Percentiles rank a stretch among this genome's conserved stretches.
These are phyloP conservation scores for Drosophila kanapiae DNA, from an alignment of 1,140 invertebrate genomes.

Conservation along the genomic window DNA sequence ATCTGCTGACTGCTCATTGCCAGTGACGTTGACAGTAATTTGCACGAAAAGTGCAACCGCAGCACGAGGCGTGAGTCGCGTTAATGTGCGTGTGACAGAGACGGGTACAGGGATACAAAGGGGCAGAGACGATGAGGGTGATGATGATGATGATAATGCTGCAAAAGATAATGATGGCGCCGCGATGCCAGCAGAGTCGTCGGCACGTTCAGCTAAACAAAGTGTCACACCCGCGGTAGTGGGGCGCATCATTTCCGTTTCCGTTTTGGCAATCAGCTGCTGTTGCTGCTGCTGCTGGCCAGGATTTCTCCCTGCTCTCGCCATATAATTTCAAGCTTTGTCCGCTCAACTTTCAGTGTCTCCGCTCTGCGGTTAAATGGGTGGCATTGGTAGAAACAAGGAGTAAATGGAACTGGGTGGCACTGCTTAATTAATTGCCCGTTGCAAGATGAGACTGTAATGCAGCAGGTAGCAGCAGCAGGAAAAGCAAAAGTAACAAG, in stretches of 20 bases:
- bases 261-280: conserved; percentile 75
- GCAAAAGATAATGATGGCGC: conserved; percentile 32
- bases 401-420: conserved; percentile 20
- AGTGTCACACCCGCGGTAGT: conserved; percentile 48
- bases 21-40: conserved; percentile 77
- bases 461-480: background rate
- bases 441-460: conserved; percentile 30
- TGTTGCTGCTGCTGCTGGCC: conserved; percentile 1
- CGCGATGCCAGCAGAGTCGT: conserved; percentile 32
- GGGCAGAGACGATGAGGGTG: too few relatives aligned
- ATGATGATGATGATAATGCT: conserved; percentile 9
- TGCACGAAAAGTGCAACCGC: conserved; percentile 78
- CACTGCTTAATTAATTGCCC: conserved; percentile 59
- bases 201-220: conserved; percentile 79
- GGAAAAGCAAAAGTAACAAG: background rate
- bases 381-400: background rate
- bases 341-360: conserved; percentile 51
- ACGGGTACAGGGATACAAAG: background rate
- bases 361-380: conserved; percentile 25
- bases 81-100: conserved; percentile 60
- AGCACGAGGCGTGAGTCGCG: conserved; percentile 65
- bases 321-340: conserved; percentile 57
- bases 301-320: background rate
- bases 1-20: conserved; percentile 51
- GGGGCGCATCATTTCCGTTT: conserved; percentile 68